Conservation (phyloP, 2,888 invertebrate species). For the Lepidochitona cinerea region DNA sequence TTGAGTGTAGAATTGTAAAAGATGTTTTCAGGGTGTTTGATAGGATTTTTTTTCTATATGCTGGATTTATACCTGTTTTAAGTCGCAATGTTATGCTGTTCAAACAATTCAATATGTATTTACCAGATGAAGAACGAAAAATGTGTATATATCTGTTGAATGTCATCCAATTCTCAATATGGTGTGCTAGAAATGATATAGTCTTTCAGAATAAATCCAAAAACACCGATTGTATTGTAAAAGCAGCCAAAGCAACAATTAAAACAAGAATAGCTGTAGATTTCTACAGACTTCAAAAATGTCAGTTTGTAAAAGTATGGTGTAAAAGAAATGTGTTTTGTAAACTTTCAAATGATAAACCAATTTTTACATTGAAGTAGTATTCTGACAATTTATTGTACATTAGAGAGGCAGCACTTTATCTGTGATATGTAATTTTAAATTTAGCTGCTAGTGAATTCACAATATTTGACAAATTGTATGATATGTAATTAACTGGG, state of each 20-base stretch:
- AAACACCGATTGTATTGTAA: neutral
- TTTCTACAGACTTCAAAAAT: neutral
- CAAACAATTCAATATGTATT: neutral
- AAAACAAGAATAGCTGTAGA: neutral
- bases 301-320: neutral
- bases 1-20: neutral
- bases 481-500: no score
- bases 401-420: no score
- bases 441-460: no score
- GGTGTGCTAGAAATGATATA: neutral
- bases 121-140: neutral
- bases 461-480: no score
- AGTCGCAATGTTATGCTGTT: neutral
- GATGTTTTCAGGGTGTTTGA: neutral
- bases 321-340: neutral
- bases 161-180: neutral
- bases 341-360: no score
- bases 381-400: no score
- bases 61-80: neutral
- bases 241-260: neutral
- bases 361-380: no score
- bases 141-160: neutral
- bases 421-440: no score
- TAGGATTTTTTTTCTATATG: neutral
- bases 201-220: neutral